Base-by-base conservation (phyloP, 2,113 vertebrate species). In the Nesoenas mayeri region DNA sequence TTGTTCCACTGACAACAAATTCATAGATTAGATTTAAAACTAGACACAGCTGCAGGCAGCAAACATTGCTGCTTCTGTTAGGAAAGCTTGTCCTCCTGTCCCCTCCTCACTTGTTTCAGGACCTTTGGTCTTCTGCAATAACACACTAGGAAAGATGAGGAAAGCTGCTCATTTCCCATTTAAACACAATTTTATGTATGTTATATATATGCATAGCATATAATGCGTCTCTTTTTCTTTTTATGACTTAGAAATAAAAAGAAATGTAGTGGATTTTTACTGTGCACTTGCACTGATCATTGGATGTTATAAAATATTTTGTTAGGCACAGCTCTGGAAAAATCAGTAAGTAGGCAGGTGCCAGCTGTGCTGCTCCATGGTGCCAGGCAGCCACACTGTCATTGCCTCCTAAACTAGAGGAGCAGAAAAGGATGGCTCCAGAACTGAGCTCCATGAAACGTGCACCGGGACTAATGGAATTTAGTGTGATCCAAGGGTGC, bases 191-290 rank as follows among this genome's bases (percentile, higher is more conserved):
- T 88, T 78, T 48, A 53, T 77, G 14, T 16, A 36, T 8, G 14
- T 57, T 80, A 34, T 20, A 80, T 31, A n/a, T 31, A 61, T 11
- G 21, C 24, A 64, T 1, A 28, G 31, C 42, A 44, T 40, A 81
- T 61, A 81, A 82, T 19, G 31, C 3, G 2, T 48, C 50, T 93
- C 40, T 38, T 91, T 96, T 77, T 65, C 57, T 64, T 73, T 89
- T 95, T 72, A 95, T n/a, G 32, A 75, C 66, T 79, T 72, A 32
- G 78, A 95, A 95, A 94, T 87, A 89, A 90, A 96, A 93, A 87
- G 60, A 89, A 86, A 87, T 4, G 1, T 53, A 61, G 77, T 42
- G 40, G 53, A 36, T 53, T 95, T 93, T 92, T 93, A 93, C 16
- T 40, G 44, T 34, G 48, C 69, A 69, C 70, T 94, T 79, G 32